phyloP scores from a whole-genome alignment of 2,888 invertebrate species.

The Troilus luridus region DNA sequence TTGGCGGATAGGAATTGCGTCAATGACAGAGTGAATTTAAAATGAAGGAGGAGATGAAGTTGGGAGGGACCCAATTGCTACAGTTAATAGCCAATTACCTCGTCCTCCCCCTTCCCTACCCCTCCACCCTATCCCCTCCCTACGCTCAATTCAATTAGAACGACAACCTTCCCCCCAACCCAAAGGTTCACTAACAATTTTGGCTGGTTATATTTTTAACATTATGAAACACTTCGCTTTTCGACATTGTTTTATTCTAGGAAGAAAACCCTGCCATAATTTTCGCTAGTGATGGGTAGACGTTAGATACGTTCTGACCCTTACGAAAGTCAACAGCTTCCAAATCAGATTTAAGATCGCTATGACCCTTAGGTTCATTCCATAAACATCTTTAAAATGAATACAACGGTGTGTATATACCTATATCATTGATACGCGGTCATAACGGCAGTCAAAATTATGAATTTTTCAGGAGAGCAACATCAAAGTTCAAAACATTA shows the following conservation, averaged over 20 bases:
- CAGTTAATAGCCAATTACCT: slow-evolving; percentile 45
- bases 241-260: background rate
- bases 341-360: too few species aligned
- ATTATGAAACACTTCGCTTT: background rate
- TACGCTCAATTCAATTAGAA: slow-evolving; percentile 47
- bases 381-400: too few species aligned
- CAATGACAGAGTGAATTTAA: slow-evolving; percentile 38
- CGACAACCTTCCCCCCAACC: background rate
- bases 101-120: background rate
- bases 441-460: too few species aligned
- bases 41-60: slow-evolving; percentile 3
- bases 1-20: slow-evolving; percentile 16
- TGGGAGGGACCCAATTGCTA: slow-evolving; percentile 25
- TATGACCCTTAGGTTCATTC: too few species aligned
- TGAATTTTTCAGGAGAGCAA: too few species aligned
- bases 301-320: too few species aligned
- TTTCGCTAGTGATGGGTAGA: too few species aligned
- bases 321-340: too few species aligned
- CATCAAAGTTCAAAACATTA: too few species aligned
- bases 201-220: background rate
- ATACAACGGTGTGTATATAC: too few species aligned
- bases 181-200: slow-evolving; percentile 4
- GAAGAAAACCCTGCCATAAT: background rate
- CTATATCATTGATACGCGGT: too few species aligned
- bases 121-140: background rate